phyloP scores from a whole-genome alignment of 2,888 invertebrate genomes.

The Leptopilina myrica region DNA sequence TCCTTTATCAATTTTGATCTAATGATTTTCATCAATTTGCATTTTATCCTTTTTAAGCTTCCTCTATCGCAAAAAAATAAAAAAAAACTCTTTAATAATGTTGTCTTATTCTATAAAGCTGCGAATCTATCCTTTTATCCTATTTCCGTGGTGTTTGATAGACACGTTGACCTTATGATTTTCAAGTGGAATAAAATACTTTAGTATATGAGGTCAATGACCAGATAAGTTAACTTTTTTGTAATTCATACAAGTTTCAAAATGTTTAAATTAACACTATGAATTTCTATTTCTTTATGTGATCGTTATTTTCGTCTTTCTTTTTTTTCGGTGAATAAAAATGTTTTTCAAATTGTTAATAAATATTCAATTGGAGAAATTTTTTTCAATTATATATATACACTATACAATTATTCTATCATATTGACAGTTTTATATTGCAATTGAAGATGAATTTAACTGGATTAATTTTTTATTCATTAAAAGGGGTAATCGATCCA shows the following conservation, averaged over 20 bases:
- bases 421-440: neutral
- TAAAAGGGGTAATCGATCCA: neutral
- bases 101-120: neutral
- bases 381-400: no score
- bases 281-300: conserved; percentile 2
- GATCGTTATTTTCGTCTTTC: neutral
- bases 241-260: conserved; percentile 1
- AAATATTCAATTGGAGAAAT: no score
- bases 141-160: conserved; percentile 25
- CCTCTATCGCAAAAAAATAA: no score
- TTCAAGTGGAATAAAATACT: conserved; percentile 48
- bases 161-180: conserved; percentile 45
- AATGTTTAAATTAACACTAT: neutral
- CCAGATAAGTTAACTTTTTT: conserved; percentile 40
- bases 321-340: neutral
- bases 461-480: neutral
- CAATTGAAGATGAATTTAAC: neutral
- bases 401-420: neutral
- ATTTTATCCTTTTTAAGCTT: conserved; percentile 4
- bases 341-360: no score
- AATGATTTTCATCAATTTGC: conserved; percentile 10
- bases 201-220: conserved; percentile 55
- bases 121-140: neutral
- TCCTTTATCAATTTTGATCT: conserved; percentile 30
- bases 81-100: no score